Evolutionary conservation across 2,888 invertebrate genomes (phyloP), one percentile per base, ranked within the genome.

Genomic region (Hedya salicella): DNA sequence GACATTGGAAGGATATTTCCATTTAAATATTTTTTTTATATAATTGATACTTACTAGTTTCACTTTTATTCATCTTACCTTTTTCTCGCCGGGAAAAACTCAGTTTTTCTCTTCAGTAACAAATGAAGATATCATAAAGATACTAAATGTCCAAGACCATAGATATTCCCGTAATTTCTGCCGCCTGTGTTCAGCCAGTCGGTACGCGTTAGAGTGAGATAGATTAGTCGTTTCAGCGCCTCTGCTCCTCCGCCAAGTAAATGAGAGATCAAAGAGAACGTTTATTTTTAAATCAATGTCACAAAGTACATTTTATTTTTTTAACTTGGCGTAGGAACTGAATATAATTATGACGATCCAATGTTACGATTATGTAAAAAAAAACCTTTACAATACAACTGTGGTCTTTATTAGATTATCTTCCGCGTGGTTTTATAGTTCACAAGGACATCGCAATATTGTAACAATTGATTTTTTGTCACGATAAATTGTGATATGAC

Each of bases 161-260:
- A 14, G 9, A 16, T 16, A 16, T 42, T 44, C 32, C 8, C 48
- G 21, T 25, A 59, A 59, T 42, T 25, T 60, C 36, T 59, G 13
- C 48, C 21, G 17, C 44, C 36, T 63, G 54, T 66, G 60, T 32
- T 30, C 66, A 61, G 66, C 66, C 66, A 66, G 48, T 49, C 36
- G 46, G 66, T 66, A 42, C 60, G 60, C 66, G 60, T 53, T 32
- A 66, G 66, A 66, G 60, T 61, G 60, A 66, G 60, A 66, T 14
- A 61, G 60, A 61, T 61, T 66, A 54, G 9, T 66, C 65, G 59
- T 59, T 59, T 53, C 60, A 60, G 19, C 53, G 66, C 66, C 36
- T 46, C 44, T 3, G 44, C 42, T 53, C 54, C 54, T 54, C 40
- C 60, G 30, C 66, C 66, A 66, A 61, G 53, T 52, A 54, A 60